These are phyloP conservation scores for Saturnia pavonia DNA, from an alignment of 2,888 invertebrate genomes.

Conservation along the genomic window DNA sequence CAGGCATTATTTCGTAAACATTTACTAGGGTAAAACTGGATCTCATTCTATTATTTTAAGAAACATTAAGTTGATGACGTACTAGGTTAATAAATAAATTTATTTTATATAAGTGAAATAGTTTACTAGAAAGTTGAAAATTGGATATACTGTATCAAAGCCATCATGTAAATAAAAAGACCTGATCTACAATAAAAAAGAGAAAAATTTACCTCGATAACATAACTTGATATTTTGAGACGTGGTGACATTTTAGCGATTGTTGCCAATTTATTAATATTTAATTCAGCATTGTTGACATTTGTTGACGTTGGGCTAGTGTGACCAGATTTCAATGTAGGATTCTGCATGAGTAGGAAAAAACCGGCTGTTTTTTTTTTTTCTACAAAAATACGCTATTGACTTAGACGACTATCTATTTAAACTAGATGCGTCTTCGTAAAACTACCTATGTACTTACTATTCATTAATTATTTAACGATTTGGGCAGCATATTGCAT, in stretches of 20 bases:
- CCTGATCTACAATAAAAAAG: constrained; percentile 30
- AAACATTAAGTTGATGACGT: constrained; percentile 50
- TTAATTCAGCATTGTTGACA: background rate
- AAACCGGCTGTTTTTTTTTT: too few relatives aligned
- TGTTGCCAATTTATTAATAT: constrained; percentile 26
- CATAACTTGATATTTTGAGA: constrained; percentile 86
- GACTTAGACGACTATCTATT: too few relatives aligned
- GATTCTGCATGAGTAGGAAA: too few relatives aligned
- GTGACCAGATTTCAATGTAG: background rate
- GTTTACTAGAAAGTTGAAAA: background rate
- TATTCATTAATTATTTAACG: too few relatives aligned
- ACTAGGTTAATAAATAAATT: constrained; percentile 31
- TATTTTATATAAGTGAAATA: background rate
- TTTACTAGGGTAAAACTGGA: background rate
- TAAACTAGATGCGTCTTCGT: too few relatives aligned
- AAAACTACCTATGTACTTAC: too few relatives aligned
- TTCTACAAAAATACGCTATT: too few relatives aligned
- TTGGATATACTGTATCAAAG: background rate
- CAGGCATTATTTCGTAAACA: background rate
- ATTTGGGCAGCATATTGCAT: too few relatives aligned
- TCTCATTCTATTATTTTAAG: background rate
- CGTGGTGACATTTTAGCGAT: constrained; percentile 85
- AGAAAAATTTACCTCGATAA: constrained; percentile 84
- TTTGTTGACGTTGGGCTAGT: background rate
- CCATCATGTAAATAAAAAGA: background rate